Base-by-base conservation (phyloP, 2,888 invertebrate genomes). In the Hemicrepidius hirtus region DNA sequence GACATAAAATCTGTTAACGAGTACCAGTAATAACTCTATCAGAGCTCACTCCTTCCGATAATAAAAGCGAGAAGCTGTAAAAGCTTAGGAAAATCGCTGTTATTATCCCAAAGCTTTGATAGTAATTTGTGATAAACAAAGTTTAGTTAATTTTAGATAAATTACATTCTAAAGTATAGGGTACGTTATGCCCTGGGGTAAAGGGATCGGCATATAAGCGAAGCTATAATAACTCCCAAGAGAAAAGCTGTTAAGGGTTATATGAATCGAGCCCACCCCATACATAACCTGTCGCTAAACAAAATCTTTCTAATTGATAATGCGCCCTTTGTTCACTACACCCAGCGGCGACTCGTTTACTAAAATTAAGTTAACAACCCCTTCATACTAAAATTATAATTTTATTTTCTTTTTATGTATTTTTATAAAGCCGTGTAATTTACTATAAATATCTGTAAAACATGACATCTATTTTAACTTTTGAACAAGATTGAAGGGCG, bases 241-340 rank as follows among this genome's bases (percentile, higher is more conserved):
- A 44, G 44, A 16, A 62, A 28, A 44, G 46, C 46, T 62, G 46
- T 62, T 44, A 62, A 32, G 62, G 62, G 62, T 28, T 62, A 44
- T 62, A 44, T n/a, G 37, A 20, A 20, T 13, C 44, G 18, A 62
- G 40, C 32, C 62, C 44, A 62, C 62, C 46, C 41, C 32, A 44
- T 62, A 62, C 18, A 44, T 62, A 62, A 62, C 62, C 46, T 44
- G 44, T 40, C 62, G 46, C 59, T 37, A 59, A 59, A 59, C 59
- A 40, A 59, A 59, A 59, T 40, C 59, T 59, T 53, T 46, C 55
- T 76, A 76, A 76, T 76, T 76, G 76, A 76, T 74, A 76, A 71
- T 66, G 67, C 69, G 46, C 46, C 74, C 65, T 70, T 75, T 68
- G 72, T 64, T 46, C 66, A 63, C 67, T 57, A 12, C 35, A 50